Percentiles rank a stretch among this genome's conserved stretches.
These are phyloP conservation scores for Gymnothorax reevesii DNA, from an alignment of 2,797 vertebrate genomes.

Conservation along the genomic window DNA sequence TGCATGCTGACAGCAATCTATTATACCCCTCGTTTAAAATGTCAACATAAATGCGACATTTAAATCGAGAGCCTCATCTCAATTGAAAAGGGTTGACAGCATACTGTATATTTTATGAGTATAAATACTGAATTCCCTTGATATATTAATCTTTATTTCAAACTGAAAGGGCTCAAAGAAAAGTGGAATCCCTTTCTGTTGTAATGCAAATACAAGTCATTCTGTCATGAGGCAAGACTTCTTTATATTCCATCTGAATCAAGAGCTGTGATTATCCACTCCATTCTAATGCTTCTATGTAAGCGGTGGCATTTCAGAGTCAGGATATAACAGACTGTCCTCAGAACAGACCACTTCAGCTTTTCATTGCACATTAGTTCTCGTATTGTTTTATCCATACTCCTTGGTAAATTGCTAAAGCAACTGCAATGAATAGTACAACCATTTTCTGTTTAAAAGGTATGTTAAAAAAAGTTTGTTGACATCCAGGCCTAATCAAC, in stretches of 20 bases:
- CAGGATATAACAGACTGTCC: not conserved
- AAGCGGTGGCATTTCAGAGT: not conserved
- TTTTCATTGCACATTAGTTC: not conserved
- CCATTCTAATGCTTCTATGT: not conserved
- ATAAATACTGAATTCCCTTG: not conserved
- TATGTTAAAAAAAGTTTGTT: not conserved
- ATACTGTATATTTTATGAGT: not conserved
- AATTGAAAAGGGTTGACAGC: not conserved
- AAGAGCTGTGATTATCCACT: not conserved
- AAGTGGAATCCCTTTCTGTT: not conserved
- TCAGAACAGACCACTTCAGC: not conserved
- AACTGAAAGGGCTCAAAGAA: not conserved
- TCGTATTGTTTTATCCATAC: not conserved
- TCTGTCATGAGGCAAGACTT: not conserved
- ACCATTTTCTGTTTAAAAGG: not conserved
- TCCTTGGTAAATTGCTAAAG: not conserved
- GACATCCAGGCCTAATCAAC: conserved; percentile 18
- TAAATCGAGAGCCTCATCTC: not conserved
- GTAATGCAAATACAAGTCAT: not conserved
- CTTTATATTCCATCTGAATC: not conserved
- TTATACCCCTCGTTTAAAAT: not conserved
- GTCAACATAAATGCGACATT: not conserved
- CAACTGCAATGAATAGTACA: not conserved
- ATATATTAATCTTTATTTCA: not conserved
- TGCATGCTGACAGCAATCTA: not conserved